Base-by-base conservation (phyloP, 2,113 vertebrate species). In the Podiceps cristatus region DNA sequence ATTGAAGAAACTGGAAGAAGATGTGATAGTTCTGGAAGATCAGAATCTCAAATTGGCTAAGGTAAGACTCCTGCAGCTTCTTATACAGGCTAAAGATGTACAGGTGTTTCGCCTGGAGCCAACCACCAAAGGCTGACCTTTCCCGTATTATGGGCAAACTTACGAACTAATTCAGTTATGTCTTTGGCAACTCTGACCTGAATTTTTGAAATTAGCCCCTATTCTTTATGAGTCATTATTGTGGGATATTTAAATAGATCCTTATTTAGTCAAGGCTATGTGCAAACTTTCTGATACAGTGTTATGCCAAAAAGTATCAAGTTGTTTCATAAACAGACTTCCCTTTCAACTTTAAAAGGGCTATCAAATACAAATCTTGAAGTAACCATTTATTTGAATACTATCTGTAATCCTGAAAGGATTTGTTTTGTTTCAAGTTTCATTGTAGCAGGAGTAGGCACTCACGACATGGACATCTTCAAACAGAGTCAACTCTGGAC, bases 1-100 rank as follows among this genome's bases (percentile, higher is more conserved):
- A 94, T 40, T 99, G 96, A 99, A 99, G 98, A 99, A 99, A 93
- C 93, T 99, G 29, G 99, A 99, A 79, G 99, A 99, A 33, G 99
- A 99, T 37, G 98, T 99, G 75, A 99, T 99, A 94, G 97, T 99
- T 88, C 90, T 99, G 88, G 99, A 99, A 40, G 99, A 99, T 96
- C 99, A 99, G 88, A 99, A 99, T 98, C 98, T 97, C 97, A 99
- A 99, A 90, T 86, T 99, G 27, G 94, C 73, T 59, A 99, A 99
- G 99, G 99, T 99, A 84, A 88, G 98, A 49, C 8, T 82, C 11
- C 18, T 56, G 5, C 17, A 50, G 35, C 13, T 50, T 59, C 2
- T 53, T 63, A 18, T 2, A 7, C 31, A 47, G 23, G 23, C 19
- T 63, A 2, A 55, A 90, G 55, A 47, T 28, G 15, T 5, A 29